Percentiles rank a stretch among this genome's conserved stretches.
Conservation (phyloP, 2,888 invertebrate genomes). For the Germaria angustata region DNA sequence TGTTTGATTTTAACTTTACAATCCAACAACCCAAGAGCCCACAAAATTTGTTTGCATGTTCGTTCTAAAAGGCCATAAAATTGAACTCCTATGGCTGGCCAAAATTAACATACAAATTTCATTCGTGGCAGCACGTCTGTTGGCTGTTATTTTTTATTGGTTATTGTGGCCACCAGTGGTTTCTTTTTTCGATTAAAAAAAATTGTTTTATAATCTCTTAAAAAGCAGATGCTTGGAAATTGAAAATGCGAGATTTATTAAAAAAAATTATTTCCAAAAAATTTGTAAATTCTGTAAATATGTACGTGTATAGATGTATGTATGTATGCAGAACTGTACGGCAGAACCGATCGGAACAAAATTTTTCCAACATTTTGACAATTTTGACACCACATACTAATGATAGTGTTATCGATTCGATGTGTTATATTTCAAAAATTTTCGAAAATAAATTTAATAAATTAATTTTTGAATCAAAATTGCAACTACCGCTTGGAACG, state of each 20-base stretch:
- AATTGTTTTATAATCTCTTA: neutral
- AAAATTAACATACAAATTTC: slow-evolving; percentile 12
- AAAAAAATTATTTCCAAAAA: slow-evolving; percentile 2
- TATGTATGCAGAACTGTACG: too few species aligned
- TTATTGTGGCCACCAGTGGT: slow-evolving; percentile 26
- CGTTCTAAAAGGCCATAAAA: slow-evolving; percentile 47
- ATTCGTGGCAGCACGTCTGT: neutral
- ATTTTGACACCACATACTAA: too few species aligned
- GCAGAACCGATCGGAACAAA: too few species aligned
- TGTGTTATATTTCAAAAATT: too few species aligned
- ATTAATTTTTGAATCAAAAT: too few species aligned
- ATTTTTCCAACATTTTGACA: too few species aligned
- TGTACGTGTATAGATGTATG: neutral
- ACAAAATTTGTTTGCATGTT: slow-evolving; percentile 11
- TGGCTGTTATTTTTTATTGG: neutral
- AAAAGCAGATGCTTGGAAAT: slow-evolving; percentile 33
- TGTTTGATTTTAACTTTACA: slow-evolving; percentile 31
- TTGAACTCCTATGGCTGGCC: slow-evolving; percentile 43
- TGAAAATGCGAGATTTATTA: slow-evolving; percentile 5
- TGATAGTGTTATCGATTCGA: too few species aligned
- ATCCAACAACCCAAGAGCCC: neutral
- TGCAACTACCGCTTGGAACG: too few species aligned
- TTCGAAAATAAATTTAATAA: too few species aligned
- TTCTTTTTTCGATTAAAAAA: too few species aligned
- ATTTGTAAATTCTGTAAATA: neutral